Conservation (phyloP, 2,888 invertebrate genomes). For the Cerastis rubricosa region DNA sequence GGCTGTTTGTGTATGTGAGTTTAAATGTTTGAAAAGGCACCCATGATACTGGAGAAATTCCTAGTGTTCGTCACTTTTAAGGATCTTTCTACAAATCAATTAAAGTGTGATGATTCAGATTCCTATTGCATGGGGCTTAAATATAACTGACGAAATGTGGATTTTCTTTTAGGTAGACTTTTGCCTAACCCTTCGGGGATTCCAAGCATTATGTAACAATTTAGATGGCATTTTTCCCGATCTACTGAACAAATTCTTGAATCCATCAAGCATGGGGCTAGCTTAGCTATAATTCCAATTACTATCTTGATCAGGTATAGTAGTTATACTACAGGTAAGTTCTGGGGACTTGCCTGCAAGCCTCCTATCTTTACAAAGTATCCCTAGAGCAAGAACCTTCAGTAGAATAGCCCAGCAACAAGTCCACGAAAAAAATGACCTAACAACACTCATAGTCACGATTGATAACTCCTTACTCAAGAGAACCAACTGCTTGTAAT, state of each 20-base stretch:
- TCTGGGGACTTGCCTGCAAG: neutral
- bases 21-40: too few relatives aligned
- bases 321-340: too few relatives aligned
- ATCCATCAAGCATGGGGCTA: too few relatives aligned
- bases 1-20: too few relatives aligned
- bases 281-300: too few relatives aligned
- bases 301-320: too few relatives aligned
- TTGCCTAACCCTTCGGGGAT: neutral
- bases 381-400: neutral
- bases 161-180: neutral
- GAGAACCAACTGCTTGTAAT: constrained; percentile 38
- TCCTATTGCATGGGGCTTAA: neutral
- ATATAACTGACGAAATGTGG: neutral
- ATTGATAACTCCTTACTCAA: neutral
- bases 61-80: too few relatives aligned
- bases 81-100: neutral
- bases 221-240: neutral
- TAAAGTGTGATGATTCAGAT: neutral
- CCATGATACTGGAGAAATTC: too few relatives aligned
- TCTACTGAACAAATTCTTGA: neutral
- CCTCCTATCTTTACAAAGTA: neutral
- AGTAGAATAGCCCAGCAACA: neutral
- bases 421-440: neutral
- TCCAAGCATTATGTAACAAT: neutral
- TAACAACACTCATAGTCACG: constrained; percentile 12